Conservation (phyloP, 2,888 invertebrate species). For the Strigamia transsilvanica region DNA sequence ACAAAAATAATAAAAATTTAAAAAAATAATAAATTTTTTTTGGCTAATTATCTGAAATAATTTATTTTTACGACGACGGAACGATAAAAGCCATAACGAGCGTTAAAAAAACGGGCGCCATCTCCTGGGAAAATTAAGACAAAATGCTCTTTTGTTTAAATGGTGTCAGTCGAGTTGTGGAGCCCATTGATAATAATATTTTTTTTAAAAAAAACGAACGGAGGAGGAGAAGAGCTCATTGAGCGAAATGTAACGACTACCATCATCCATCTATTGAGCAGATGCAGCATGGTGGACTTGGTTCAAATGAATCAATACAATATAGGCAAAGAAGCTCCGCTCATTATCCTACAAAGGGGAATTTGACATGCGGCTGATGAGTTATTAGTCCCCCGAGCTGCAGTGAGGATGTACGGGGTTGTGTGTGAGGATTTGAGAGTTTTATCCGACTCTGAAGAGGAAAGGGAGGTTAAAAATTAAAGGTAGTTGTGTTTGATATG, state of each 20-base stretch:
- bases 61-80: neutral
- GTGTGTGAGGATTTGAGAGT: neutral
- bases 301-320: constrained; percentile 28
- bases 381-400: neutral
- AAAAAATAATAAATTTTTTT: neutral
- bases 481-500: constrained; percentile 1
- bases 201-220: neutral
- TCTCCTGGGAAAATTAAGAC: constrained; percentile 3
- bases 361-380: neutral
- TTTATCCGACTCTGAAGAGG: neutral
- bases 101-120: neutral
- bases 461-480: constrained; percentile 19
- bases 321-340: neutral
- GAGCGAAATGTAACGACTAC: constrained; percentile 15
- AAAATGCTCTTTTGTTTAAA: constrained; percentile 8
- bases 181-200: constrained; percentile 1
- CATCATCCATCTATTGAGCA: constrained; percentile 17
- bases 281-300: neutral
- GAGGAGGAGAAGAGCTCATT: neutral
- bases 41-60: neutral
- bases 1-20: no score
- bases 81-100: neutral
- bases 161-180: constrained; percentile 1
- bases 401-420: no score
- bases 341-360: constrained; percentile 15